A percentile compares a stretch with the other conserved stretches of the same genome.
These are phyloP conservation scores for Torymus aiolomorphi DNA, from an alignment of 2,888 invertebrate species.

Conservation along the genomic window DNA sequence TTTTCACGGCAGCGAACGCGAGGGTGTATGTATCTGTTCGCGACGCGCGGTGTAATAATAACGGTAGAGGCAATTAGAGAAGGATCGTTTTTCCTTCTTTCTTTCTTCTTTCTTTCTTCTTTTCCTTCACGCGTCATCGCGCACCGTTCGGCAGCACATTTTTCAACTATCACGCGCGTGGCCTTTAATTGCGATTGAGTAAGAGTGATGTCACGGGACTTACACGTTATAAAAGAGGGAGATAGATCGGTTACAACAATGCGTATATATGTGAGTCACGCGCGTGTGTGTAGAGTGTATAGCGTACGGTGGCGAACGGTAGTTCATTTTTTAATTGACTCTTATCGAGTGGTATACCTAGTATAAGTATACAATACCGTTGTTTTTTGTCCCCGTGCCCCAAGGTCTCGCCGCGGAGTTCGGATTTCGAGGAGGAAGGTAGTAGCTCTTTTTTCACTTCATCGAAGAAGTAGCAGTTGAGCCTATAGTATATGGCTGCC, in stretches of 20 bases:
- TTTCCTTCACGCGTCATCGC: neutral
- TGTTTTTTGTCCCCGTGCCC: neutral
- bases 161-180: neutral
- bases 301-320: slow-evolving; percentile 19
- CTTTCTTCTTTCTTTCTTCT: too few species aligned
- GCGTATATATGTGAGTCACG: slow-evolving; percentile 25
- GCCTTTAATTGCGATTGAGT: slow-evolving; percentile 33
- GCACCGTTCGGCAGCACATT: neutral
- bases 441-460: too few species aligned
- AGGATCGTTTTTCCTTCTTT: too few species aligned
- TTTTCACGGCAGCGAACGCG: too few species aligned
- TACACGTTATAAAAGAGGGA: neutral
- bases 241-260: slow-evolving; percentile 29
- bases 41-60: neutral
- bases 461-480: neutral
- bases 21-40: too few species aligned
- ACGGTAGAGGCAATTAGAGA: too few species aligned
- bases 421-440: too few species aligned
- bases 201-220: slow-evolving; percentile 51
- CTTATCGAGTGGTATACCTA: slow-evolving; percentile 1
- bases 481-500: neutral
- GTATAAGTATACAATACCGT: neutral
- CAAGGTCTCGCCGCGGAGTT: neutral
- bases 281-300: too few species aligned
- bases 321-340: slow-evolving; percentile 48